Evolutionary conservation across 64 coral and sea anemone species (phyloP).

Genomic region (Catalaphyllia jardinei): DNA sequence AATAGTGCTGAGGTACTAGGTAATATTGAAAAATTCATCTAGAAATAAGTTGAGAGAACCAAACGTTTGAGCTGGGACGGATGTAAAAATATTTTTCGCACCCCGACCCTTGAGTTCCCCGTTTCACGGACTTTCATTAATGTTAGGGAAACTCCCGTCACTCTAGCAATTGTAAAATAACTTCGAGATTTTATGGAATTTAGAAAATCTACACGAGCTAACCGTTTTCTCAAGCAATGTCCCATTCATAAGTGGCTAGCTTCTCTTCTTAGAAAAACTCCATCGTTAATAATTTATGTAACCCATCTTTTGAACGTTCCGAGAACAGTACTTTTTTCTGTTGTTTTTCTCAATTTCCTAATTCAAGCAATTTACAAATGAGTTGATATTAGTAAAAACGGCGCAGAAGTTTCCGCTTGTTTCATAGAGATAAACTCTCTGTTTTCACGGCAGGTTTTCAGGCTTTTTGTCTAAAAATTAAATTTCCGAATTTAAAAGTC

Average conservation of each 20-base stretch:
- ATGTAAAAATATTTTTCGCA: not conserved
- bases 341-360: not conserved
- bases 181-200: not conserved
- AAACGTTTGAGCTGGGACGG: not conserved
- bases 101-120: too few relatives aligned
- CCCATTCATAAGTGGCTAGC: too few relatives aligned
- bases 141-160: too few relatives aligned
- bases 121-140: not conserved
- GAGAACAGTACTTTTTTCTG: not conserved
- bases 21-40: not conserved
- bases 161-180: not conserved
- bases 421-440: too few relatives aligned
- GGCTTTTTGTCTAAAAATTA: too few relatives aligned
- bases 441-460: too few relatives aligned
- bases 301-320: too few relatives aligned
- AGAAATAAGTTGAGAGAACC: not conserved
- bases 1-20: too few relatives aligned
- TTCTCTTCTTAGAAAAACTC: too few relatives aligned
- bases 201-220: not conserved
- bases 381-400: too few relatives aligned
- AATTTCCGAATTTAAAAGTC: too few relatives aligned
- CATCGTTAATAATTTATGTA: too few relatives aligned
- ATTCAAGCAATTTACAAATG: not conserved
- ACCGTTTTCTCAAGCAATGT: not conserved
- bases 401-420: not conserved